Evolutionary conservation across 2,888 invertebrate species (phyloP), one percentile per base, ranked within the genome.

Genomic region (Nasonovia ribisnigri): DNA sequence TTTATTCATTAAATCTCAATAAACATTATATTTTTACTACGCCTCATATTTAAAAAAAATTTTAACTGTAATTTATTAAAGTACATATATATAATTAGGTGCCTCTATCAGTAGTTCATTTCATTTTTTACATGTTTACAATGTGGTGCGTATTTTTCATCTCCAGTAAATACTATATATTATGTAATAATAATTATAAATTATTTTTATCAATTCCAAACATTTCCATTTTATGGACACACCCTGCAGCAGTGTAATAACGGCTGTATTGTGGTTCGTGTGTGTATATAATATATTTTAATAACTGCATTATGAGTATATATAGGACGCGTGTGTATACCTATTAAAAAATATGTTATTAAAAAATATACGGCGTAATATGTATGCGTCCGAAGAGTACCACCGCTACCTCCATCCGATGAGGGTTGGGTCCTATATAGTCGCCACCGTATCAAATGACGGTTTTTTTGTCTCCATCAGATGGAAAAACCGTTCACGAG

Each of bases 391-490:
- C 46, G 29, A 43, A 46, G 13, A 29, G 26, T 84, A 67, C 20
- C 5, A 10, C n/a, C 57, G 20, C 84, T 1, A 24, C 43, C 46
- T 29, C 36, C 77, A 10, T 51, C 84, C 13, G 84, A 8, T 10
- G 36, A 36, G 48, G 84, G 90, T 77, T 77, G 29, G 48, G 90
- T 54, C 46, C 46, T 42, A 57, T 57, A 29, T 46, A 36, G 77
- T 42, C 88, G 77, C 16, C 91, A 77, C 84, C 91, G 86, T 92
- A 92, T 92, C 91, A 84, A 77, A 92, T 92, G 51, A 92, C 88
- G 77, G 42, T 51, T 26, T 57, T 67, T 29, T 77, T 42, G 24
- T 48, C 48, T 60, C 20, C 46, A 51, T 89, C 84, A 57, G 46
- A 89, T 84, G n/a, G 42, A 48, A 54, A 88, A 84, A 84, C n/a